phyloP scores from a whole-genome alignment of 2,113 vertebrate genomes.

The Osmerus eperlanus region DNA sequence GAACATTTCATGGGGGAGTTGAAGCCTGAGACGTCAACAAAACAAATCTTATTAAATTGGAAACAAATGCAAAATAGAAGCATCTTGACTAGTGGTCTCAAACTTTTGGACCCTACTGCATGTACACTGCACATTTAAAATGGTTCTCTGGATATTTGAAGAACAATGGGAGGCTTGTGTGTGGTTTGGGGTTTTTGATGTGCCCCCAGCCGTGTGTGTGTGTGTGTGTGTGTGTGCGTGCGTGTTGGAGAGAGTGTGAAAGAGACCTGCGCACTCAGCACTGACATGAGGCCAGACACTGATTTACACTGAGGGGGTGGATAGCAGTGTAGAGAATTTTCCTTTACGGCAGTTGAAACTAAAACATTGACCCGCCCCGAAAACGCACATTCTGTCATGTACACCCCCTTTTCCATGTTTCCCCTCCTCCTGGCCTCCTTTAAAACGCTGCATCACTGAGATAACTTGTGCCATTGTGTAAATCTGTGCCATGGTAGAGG shows the following conservation, averaged over 20 bases:
- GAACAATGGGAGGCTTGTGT: conserved; percentile 57
- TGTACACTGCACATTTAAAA: no score
- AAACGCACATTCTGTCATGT: background rate
- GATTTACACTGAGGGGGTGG: background rate
- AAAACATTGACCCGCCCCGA: background rate
- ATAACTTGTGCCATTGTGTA: conserved; percentile 19
- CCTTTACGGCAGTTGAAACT: conserved; percentile 22
- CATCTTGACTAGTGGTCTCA: no score
- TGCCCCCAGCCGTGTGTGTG: conserved; percentile 12
- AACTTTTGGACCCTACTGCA: no score
- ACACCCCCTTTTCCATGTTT: background rate
- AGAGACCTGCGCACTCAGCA: conserved; percentile 17
- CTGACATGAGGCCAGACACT: conserved; percentile 18
- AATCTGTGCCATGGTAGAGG: conserved; percentile 43
- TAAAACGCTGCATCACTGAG: conserved; percentile 2
- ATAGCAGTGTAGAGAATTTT: conserved; percentile 13
- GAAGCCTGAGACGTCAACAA: no score
- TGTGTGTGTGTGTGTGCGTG: background rate
- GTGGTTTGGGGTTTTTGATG: conserved; percentile 39
- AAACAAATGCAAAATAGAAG: no score
- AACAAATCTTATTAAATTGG: no score
- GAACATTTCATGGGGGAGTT: no score
- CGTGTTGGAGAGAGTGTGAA: background rate
- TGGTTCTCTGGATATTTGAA: background rate
- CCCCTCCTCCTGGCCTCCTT: conserved; percentile 1